Percentiles rank a stretch among this genome's conserved stretches.
Conservation (phyloP, 2,888 invertebrate species). For the Andrena hattorfiana region DNA sequence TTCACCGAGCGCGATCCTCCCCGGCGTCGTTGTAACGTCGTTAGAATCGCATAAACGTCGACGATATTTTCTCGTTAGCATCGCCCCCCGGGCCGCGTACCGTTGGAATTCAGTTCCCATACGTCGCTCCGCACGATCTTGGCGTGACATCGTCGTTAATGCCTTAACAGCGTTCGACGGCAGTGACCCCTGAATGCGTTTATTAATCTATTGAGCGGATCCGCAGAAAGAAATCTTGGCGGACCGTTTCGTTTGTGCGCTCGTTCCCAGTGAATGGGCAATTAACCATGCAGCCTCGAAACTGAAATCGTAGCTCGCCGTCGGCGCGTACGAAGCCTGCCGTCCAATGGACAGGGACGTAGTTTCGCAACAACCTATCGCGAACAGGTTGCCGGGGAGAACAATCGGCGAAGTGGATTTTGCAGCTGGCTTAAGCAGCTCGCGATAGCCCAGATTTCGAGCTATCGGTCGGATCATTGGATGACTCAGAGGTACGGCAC, state of each 20-base stretch:
- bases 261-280: constrained; percentile 37
- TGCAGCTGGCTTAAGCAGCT: background rate
- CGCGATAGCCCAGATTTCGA: constrained; percentile 4
- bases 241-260: constrained; percentile 47
- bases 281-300: constrained; percentile 24
- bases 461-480: constrained; percentile 23
- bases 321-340: too few species aligned
- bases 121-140: constrained; percentile 30
- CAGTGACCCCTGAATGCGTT: constrained; percentile 75
- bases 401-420: background rate
- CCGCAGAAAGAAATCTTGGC: constrained; percentile 69
- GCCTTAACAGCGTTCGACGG: constrained; percentile 65
- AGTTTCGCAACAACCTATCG: background rate
- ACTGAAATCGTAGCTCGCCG: background rate
- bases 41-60: constrained; percentile 44
- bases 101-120: constrained; percentile 61
- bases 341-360: too few species aligned
- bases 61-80: constrained; percentile 42
- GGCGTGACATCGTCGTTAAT: constrained; percentile 47
- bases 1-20: too few species aligned
- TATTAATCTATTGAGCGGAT: constrained; percentile 78
- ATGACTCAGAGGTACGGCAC: constrained; percentile 30
- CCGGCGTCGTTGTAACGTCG: constrained; percentile 13
- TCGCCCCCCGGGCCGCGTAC: constrained; percentile 22
- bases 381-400: background rate